These are phyloP conservation scores for Drosophila bocqueti DNA, from an alignment of 1,140 invertebrate species.

Conservation along the genomic window DNA sequence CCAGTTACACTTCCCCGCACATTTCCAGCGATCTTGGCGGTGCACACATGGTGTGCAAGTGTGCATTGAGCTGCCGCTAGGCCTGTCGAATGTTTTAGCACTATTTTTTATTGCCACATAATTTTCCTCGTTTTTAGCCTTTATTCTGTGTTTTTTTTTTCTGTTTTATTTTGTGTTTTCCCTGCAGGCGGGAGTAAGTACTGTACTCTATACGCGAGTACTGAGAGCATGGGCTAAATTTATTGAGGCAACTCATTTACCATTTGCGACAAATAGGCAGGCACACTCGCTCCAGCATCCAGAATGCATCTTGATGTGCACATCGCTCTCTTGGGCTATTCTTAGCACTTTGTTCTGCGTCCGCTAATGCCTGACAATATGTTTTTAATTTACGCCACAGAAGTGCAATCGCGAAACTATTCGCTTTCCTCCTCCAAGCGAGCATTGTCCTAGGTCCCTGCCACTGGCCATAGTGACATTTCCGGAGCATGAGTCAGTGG, in stretches of 20 bases:
- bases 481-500: conserved; percentile 51
- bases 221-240: conserved; percentile 73
- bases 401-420: conserved; percentile 66
- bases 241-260: conserved; percentile 78
- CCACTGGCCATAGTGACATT: conserved; percentile 32
- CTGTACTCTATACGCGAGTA: conserved; percentile 34
- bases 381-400: conserved; percentile 76
- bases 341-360: conserved; percentile 58
- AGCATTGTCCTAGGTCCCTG: conserved; percentile 35
- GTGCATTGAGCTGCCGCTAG: conserved; percentile 62
- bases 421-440: conserved; percentile 28
- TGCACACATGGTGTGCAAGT: conserved; percentile 83
- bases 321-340: conserved; percentile 62
- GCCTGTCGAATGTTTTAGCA: conserved; percentile 80
- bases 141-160: not conserved
- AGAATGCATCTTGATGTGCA: conserved; percentile 53
- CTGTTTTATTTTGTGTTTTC: not conserved
- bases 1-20: conserved; percentile 18
- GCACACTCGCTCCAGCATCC: conserved; percentile 46
- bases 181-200: conserved; percentile 45
- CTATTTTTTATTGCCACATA: conserved; percentile 82
- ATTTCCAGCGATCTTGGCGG: conserved; percentile 60
- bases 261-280: conserved; percentile 65
- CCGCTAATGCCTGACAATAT: conserved; percentile 70
- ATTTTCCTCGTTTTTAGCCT: conserved; percentile 41